Evolutionary conservation across 2,113 vertebrate genomes (phyloP).

Genomic region (Caranx ignobilis): DNA sequence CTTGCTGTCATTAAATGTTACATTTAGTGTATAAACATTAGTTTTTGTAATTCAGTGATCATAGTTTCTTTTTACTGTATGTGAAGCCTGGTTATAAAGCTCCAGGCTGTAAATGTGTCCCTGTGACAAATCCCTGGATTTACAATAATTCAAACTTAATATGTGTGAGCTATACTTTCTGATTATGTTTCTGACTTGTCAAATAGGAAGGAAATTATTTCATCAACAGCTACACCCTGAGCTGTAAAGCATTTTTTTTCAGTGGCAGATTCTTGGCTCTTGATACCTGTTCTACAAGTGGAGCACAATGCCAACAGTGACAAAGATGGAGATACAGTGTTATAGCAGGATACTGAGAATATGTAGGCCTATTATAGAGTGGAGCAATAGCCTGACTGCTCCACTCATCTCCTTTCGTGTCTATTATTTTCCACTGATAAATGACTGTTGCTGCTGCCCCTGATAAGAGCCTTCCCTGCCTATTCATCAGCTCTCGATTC

Average conservation of each 20-base stretch:
- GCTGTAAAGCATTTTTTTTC: conserved; percentile 23
- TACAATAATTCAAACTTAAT: conserved; percentile 13
- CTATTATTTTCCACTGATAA: conserved; percentile 84
- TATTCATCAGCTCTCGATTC: conserved; percentile 85
- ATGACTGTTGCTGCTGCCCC: conserved; percentile 85
- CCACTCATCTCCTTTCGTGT: conserved; percentile 64
- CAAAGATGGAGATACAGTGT: conserved; percentile 64
- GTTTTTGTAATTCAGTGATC: neutral
- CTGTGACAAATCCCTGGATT: neutral
- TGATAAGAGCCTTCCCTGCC: conserved; percentile 86
- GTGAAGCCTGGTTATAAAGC: neutral
- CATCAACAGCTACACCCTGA: conserved; percentile 37
- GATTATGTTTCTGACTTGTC: conserved; percentile 26
- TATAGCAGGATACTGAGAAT: conserved; percentile 67
- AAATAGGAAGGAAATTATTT: conserved; percentile 33
- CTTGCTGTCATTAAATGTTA: neutral
- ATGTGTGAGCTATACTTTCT: conserved; percentile 13
- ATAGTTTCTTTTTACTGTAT: neutral
- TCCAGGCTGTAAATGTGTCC: neutral
- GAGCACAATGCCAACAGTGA: conserved; percentile 58
- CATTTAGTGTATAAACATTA: neutral
- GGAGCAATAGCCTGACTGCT: conserved; percentile 68
- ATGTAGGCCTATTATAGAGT: conserved; percentile 67
- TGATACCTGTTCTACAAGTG: conserved; percentile 54
- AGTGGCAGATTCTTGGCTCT: conserved; percentile 56